Evolutionary conservation across 2,888 invertebrate species (phyloP).

Genomic region (Trissoscelio sp.): DNA sequence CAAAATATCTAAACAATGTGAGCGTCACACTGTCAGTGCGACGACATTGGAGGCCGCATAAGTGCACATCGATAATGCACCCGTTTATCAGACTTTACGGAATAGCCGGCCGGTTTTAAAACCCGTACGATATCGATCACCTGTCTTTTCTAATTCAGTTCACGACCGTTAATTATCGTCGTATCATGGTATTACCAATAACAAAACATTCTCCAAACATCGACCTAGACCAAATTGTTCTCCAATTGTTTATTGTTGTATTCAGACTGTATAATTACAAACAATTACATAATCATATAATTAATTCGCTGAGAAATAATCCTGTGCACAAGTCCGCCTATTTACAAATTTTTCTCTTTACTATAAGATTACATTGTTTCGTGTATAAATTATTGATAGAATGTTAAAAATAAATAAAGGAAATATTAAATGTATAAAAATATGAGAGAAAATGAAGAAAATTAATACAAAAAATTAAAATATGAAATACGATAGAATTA

Average conservation of each 20-base stretch:
- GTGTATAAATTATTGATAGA: too few species aligned
- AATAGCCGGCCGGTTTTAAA: conserved; percentile 54
- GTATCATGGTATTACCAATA: conserved; percentile 42
- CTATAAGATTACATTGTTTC: too few species aligned
- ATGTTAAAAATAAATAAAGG: too few species aligned
- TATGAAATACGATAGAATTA: too few species aligned
- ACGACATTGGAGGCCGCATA: conserved; percentile 76
- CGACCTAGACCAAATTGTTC: neutral
- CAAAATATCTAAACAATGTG: conserved; percentile 34
- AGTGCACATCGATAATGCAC: conserved; percentile 78
- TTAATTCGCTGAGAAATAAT: too few species aligned
- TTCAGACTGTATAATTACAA: too few species aligned
- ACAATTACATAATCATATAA: too few species aligned
- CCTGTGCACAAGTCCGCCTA: too few species aligned
- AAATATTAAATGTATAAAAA: too few species aligned
- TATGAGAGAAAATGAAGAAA: too few species aligned
- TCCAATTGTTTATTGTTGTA: neutral
- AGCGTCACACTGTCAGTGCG: conserved; percentile 55
- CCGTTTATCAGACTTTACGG: conserved; percentile 66
- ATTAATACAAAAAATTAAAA: too few species aligned
- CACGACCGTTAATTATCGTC: conserved; percentile 61
- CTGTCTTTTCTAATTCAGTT: conserved; percentile 64
- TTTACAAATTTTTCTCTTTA: too few species aligned
- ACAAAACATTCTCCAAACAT: conserved; percentile 38
- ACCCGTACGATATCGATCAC: conserved; percentile 62